Conservation (phyloP, 2,797 vertebrate species). For the Centropyge bicolor region DNA sequence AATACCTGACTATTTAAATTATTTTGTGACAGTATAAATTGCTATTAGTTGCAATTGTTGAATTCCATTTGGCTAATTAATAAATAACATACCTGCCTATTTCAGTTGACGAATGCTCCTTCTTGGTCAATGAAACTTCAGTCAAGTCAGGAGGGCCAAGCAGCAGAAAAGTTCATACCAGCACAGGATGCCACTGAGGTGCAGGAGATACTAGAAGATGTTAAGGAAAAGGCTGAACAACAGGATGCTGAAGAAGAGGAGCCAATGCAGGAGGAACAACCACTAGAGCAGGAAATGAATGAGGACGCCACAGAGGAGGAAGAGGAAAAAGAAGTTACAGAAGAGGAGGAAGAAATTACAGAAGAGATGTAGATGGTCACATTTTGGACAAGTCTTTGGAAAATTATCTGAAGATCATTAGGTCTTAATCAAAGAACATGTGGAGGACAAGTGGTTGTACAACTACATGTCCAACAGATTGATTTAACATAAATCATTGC, state of each 20-base stretch:
- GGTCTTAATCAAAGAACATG: not conserved
- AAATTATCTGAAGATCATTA: not conserved
- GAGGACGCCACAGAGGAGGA: not conserved
- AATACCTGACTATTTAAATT: not conserved
- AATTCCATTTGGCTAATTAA: not conserved
- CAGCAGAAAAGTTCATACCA: constrained; percentile 5
- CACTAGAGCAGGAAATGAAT: not conserved
- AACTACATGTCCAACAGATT: not conserved
- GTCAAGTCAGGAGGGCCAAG: not conserved
- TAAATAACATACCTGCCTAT: not conserved
- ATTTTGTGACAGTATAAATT: not conserved
- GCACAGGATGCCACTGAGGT: constrained; percentile 1
- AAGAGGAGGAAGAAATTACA: not conserved
- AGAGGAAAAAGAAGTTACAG: not conserved
- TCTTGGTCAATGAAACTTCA: not conserved
- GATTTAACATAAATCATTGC: not conserved
- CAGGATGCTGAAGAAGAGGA: not conserved
- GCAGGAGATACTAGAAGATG: not conserved
- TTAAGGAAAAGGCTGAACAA: constrained; percentile 16
- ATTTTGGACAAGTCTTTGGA: constrained; percentile 8
- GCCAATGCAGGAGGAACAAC: not conserved
- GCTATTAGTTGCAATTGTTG: not conserved
- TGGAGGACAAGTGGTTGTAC: not conserved
- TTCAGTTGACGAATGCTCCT: constrained; percentile 16
- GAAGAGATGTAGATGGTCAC: not conserved